Conservation (phyloP, 1,140 invertebrate species). For the Polypedilum pembai region DNA sequence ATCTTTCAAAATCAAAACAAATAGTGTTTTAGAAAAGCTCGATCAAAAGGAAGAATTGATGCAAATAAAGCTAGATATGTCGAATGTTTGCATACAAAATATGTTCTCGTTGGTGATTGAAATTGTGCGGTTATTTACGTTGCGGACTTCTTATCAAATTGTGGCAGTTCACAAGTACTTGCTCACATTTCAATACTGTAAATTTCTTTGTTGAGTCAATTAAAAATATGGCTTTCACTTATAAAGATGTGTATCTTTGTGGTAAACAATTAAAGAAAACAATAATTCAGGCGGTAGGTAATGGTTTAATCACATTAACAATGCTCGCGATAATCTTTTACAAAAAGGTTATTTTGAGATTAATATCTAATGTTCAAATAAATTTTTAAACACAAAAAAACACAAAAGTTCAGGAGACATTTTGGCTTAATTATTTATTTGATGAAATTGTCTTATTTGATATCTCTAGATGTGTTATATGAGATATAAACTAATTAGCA, state of each 20-base stretch:
- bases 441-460: no score
- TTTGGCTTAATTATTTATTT: no score
- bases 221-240: not conserved
- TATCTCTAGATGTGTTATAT: no score
- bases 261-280: not conserved
- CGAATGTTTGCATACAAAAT: constrained; percentile 67
- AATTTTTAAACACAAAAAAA: not conserved
- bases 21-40: no score
- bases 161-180: constrained; percentile 51
- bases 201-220: constrained; percentile 1
- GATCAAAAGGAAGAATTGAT: no score
- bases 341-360: not conserved
- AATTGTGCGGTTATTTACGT: constrained; percentile 54
- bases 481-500: no score
- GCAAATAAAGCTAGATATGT: constrained; percentile 48
- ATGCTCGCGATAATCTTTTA: not conserved
- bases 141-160: constrained; percentile 66
- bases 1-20: no score
- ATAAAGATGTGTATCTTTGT: not conserved
- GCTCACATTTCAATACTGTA: not conserved
- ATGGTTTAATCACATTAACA: not conserved
- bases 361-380: not conserved
- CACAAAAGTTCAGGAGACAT: no score
- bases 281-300: not conserved
- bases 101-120: no score